Base-by-base conservation (phyloP, 2,797 vertebrate species). In the Vireo griseus region DNA sequence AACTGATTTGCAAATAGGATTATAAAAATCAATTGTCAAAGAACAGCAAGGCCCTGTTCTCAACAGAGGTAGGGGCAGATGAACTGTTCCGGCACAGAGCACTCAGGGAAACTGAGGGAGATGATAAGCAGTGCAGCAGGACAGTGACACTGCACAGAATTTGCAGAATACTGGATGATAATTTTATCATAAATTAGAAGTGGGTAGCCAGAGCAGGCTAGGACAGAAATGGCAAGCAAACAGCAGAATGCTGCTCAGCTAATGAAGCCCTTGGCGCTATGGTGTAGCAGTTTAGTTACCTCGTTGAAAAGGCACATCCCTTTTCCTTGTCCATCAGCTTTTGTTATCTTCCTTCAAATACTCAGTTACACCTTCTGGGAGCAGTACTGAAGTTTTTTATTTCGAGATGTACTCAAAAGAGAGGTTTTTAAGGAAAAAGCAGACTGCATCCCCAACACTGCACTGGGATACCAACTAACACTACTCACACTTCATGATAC, bases 221-320 rank as follows among this genome's bases (percentile, higher is more conserved):
- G 35, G n/a, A 81, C 26, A 65, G 72, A 88, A 76, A 86, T 6
- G 44, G 24, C 52, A 82, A 42, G 39, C 35, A 45, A 50, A 42
- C 20, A 66, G 9, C 2, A 2, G 8, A 62, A 68, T 17, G 13
- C 29, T 58, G 48, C 24, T 69, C 63, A 90, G 50, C 67, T 51
- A 44, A 55, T 1, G 14, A 63, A 78, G 75, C 6, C 42, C 31
- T 72, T 9, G 26, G 44, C 8, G 26, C 6, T 15, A 19, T 1
- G 6, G 16, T 19, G 2, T 9, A n/a, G 33, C 7, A 20, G 21
- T 44, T 78, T 5, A 11, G 14, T 37, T 57, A 81, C 9, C 33
- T 29, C 1, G 0, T 5, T 65, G 44, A 68, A 85, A 33, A 58
- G 0, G 1, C 17, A 16, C 2, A 31, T 31, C 11, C 6, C 25